A percentile compares a stretch with the other conserved stretches of the same genome.
Conservation (phyloP, 2,888 invertebrate genomes). For the Ecdyonurus torrentis region DNA sequence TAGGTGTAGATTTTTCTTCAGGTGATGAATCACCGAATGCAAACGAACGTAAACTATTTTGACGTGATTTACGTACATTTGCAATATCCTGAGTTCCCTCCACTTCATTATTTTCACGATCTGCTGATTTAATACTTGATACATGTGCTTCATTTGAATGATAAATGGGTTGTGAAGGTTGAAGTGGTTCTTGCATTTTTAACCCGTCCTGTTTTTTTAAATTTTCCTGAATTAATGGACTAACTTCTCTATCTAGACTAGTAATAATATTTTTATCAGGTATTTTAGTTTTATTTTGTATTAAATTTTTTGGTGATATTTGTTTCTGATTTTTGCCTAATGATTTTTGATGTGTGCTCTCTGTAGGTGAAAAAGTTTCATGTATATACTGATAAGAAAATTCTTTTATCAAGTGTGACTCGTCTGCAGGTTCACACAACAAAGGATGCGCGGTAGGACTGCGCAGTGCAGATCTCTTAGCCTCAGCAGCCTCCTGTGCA, state of each 20-base stretch:
- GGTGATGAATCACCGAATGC: constrained; percentile 17
- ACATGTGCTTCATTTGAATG: constrained; percentile 27
- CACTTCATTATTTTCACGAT: constrained; percentile 9
- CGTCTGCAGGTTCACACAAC: constrained; percentile 22
- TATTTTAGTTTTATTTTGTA: constrained; percentile 22
- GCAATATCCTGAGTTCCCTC: constrained; percentile 4
- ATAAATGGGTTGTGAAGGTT: constrained; percentile 22
- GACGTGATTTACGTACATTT: neutral
- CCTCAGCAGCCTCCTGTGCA: constrained; percentile 10
- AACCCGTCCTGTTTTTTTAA: constrained; percentile 17
- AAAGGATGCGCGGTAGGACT: constrained; percentile 21
- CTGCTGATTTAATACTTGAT: constrained; percentile 18
- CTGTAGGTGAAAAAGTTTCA: neutral
- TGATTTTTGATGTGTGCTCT: neutral
- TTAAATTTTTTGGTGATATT: constrained; percentile 19
- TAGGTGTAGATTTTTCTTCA: constrained; percentile 8
- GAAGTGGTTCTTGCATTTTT: constrained; percentile 27
- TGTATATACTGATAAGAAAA: constrained; percentile 26
- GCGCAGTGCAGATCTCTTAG: constrained; percentile 14
- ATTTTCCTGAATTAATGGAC: constrained; percentile 6
- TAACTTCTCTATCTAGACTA: neutral
- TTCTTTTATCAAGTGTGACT: constrained; percentile 25
- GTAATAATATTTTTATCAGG: constrained; percentile 11
- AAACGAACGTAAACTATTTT: constrained; percentile 15
- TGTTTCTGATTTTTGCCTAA: constrained; percentile 4